These are phyloP conservation scores for Antechinus flavipes DNA, from an alignment of 2,113 vertebrate species.

Conservation along the genomic window DNA sequence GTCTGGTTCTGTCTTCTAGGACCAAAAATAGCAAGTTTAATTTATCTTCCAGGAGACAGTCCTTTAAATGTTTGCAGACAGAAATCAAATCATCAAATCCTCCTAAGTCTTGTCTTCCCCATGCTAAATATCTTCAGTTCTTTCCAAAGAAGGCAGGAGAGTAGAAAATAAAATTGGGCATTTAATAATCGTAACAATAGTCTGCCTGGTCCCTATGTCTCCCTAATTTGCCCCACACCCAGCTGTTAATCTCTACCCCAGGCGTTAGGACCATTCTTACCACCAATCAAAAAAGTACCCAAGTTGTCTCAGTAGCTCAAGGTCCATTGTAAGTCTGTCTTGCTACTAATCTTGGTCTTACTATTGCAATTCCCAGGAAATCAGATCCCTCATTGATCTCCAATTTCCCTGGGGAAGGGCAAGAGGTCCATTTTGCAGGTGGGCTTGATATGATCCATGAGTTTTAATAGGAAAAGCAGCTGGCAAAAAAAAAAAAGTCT, in stretches of 20 bases:
- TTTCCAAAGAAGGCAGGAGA: neutral
- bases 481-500: neutral
- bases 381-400: neutral
- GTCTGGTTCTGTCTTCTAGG: neutral
- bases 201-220: neutral
- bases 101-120: neutral
- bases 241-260: neutral
- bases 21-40: neutral
- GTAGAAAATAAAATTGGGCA: neutral
- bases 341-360: neutral
- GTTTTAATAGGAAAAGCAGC: neutral
- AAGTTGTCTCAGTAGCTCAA: neutral
- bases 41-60: neutral
- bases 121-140: neutral
- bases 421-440: neutral
- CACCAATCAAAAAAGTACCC: neutral
- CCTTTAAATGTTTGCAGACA: neutral
- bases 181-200: neutral
- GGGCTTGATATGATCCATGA: neutral
- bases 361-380: neutral
- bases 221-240: neutral
- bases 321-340: neutral
- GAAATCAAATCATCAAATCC: neutral
- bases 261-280: neutral
- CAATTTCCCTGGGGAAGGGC: neutral